Base-by-base conservation (phyloP, 2,888 invertebrate genomes). In the Dichetophora obliterata region DNA sequence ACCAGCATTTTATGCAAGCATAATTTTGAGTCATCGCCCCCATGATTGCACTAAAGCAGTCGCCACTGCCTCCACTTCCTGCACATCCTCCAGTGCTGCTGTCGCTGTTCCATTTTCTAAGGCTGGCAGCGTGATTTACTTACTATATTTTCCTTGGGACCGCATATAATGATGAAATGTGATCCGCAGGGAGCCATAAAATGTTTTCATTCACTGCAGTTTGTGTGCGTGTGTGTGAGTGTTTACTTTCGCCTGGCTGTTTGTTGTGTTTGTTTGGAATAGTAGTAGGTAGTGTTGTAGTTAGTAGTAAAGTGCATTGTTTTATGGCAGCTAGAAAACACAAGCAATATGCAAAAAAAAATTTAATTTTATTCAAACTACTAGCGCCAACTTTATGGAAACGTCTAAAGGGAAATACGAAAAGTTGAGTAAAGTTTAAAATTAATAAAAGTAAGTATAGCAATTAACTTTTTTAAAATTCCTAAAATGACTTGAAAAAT, bases 151-250 rank as follows among this genome's bases (percentile, higher is more conserved):
- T 59, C 59, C 27, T 59, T 27, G 43, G 69, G 65, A 9, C 48
- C 48, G 24, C 66, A 57, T 22, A 72, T 57, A 76, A 77, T 77
- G 77, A 77, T 77, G 73, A 77, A 77, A 77, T 73, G 73, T 69
- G 72, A 73, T 77, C 77, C 66, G 48, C 73, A 37, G 73, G 77
- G 77, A 77, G 73, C 68, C 77, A 77, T 77, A 77, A 77, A 77
- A 72, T 73, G 75, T 34, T 68, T 71, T 48, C 48, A 16, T 65
- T 37, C 43, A 19, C 9, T 24, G 19, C 37, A 34, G 61, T 24
- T 27, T 65, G 31, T 19, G n/a, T 34, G 34, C 24, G 50, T 48
- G n/a, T 43, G 24, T 19, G 43, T 16, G 50, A 8, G 16, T 37
- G 66, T 14, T 22, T 37, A 37, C 37, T 37, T 34, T 66, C 14